These are phyloP conservation scores for Antedon bifida DNA, from an alignment of 35 echinoderm and acorn worm species.

Conservation along the genomic window DNA sequence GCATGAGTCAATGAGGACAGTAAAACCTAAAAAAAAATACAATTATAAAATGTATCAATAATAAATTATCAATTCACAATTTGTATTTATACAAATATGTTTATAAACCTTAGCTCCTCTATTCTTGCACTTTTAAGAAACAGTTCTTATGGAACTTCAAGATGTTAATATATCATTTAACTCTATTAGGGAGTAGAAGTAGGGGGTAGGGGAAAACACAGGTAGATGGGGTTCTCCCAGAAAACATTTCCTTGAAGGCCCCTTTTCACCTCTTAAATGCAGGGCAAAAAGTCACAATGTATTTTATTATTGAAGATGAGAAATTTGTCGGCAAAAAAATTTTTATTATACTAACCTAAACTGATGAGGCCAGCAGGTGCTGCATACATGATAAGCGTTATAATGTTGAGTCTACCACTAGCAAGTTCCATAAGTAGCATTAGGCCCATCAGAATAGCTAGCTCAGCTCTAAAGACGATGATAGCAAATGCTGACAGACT, in stretches of 20 bases:
- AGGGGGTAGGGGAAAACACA: too few species aligned
- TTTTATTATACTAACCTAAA: slow-evolving; percentile 47
- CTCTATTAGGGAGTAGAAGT: too few species aligned
- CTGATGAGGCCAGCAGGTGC: slow-evolving; percentile 34
- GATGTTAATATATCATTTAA: too few species aligned
- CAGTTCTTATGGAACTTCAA: too few species aligned
- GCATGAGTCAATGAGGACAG: slow-evolving; percentile 54
- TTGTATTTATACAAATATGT: not conserved
- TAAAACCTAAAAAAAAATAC: slow-evolving; percentile 27
- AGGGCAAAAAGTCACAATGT: too few species aligned
- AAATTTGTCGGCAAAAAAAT: too few species aligned
- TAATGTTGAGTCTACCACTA: slow-evolving; percentile 34
- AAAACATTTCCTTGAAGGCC: too few species aligned
- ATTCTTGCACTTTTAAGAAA: too few species aligned
- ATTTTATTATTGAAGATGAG: too few species aligned
- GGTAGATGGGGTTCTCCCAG: too few species aligned
- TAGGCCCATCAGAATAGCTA: slow-evolving; percentile 63
- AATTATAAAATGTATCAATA: not conserved
- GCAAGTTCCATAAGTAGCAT: slow-evolving; percentile 70
- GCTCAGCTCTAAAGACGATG: slow-evolving; percentile 66
- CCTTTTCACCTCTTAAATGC: too few species aligned
- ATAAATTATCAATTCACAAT: not conserved
- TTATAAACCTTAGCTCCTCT: too few species aligned
- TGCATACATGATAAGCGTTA: slow-evolving; percentile 36
- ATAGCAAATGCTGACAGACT: slow-evolving; percentile 68